phyloP scores from a whole-genome alignment of 2,888 invertebrate species.

The Germaria angustata region DNA sequence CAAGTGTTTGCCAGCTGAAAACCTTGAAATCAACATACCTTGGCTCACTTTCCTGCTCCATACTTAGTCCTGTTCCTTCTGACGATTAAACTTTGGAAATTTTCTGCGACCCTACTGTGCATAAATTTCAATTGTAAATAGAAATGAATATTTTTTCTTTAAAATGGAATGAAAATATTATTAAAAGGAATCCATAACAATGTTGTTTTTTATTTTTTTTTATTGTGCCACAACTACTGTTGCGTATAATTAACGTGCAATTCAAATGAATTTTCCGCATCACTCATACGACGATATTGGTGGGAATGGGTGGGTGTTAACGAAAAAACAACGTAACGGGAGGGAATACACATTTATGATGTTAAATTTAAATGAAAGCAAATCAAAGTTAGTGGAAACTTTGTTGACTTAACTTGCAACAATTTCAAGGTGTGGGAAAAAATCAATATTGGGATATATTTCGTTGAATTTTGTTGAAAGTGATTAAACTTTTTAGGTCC shows the following conservation, averaged over 20 bases:
- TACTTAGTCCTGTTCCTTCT: too few relatives aligned
- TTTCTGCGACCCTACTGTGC: background rate
- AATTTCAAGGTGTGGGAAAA: too few relatives aligned
- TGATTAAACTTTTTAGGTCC: too few relatives aligned
- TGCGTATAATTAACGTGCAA: conserved; percentile 15
- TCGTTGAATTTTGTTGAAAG: too few relatives aligned
- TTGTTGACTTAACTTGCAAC: too few relatives aligned
- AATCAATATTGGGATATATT: too few relatives aligned
- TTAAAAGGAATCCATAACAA: conserved; percentile 17
- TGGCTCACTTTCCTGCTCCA: too few relatives aligned
- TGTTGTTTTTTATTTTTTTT: conserved; percentile 3
- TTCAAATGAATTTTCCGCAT: background rate
- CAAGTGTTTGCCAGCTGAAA: too few relatives aligned
- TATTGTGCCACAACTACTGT: conserved; percentile 8
- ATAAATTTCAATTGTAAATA: background rate
- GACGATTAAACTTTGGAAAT: background rate
- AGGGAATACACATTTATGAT: background rate
- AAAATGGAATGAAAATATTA: conserved; percentile 34
- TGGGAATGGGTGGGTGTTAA: too few relatives aligned
- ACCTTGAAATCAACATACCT: too few relatives aligned
- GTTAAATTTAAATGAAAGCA: conserved; percentile 5
- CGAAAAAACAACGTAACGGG: background rate
- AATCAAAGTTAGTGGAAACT: background rate
- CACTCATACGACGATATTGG: conserved; percentile 7
- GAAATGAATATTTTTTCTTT: background rate